Evolutionary conservation across 53 echinoderm and acorn worm genomes (phyloP), one percentile per base, ranked within the genome.

Genomic region (Patiria pectinifera): DNA sequence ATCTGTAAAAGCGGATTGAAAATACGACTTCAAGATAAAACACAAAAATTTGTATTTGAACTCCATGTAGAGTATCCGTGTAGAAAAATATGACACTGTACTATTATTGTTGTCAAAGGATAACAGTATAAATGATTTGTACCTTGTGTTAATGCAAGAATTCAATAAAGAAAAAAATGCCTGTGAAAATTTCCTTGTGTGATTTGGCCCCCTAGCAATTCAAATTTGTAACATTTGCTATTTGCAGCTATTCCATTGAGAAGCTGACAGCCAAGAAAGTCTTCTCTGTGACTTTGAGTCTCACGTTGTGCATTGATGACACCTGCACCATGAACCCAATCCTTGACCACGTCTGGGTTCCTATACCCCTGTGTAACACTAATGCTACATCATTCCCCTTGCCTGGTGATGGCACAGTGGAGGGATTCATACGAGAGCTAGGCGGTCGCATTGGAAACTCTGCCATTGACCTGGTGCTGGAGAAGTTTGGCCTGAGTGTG

Each of bases 391-490:
- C 83, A 19, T 91, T 82, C 83, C 76, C 80, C 23, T 46, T 92
- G 18, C 92, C 86, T n/a, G 92, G 92, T 19, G 92, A 92, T 86
- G 92, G 92, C 4, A 92, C 92, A 11, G 86, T 92, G 7, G 82
- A 13, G 45, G 92, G 92, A 47, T 86, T 92, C 60, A 60, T 87
- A 23, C 66, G 4, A 49, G 92, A 86, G 2, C 49, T 92, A 2
- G 86, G 86, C 11, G 92, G 92, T 26, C 82, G 69, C 21, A 70
- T 92, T 47, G 92, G 92, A 12, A 59, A 70, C 58, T 49, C 76
- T 6, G 92, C 86, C 15, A 80, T 92, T 14, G 87, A 92, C n/a
- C 58, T 92, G 2, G 93, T 92, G 16, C 74, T 92, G 49, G 53
- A 78, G 53, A 79, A 86, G 14, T 71, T 80, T 66, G 86, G 82